phyloP scores from a whole-genome alignment of 1,140 invertebrate genomes.

The Nixonia krombeini region DNA sequence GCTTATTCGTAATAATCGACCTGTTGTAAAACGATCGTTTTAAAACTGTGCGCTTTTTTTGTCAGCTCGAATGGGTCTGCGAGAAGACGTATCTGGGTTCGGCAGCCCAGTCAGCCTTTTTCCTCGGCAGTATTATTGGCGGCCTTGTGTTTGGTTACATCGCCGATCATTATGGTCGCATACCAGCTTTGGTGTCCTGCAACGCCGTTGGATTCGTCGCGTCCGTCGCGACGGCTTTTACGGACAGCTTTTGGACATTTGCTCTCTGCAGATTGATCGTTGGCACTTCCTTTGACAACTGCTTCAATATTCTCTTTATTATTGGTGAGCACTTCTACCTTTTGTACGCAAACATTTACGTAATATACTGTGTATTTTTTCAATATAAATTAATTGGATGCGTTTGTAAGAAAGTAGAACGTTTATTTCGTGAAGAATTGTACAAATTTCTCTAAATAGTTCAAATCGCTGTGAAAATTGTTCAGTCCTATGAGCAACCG shows the following conservation, averaged over 20 bases:
- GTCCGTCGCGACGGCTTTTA: constrained; percentile 83
- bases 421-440: no score
- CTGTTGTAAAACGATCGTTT: no score
- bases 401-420: no score
- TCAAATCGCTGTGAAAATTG: no score
- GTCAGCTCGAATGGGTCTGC: constrained; percentile 86
- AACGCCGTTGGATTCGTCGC: constrained; percentile 85
- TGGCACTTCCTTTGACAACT: constrained; percentile 90
- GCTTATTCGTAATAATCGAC: no score
- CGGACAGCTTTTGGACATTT: constrained; percentile 82
- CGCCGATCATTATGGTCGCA: constrained; percentile 72
- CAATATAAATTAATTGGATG: no score
- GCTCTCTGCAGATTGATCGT: constrained; percentile 84
- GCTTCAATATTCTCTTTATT: constrained; percentile 93
- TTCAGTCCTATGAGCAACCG: no score
- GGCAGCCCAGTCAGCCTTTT: constrained; percentile 81
- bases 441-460: no score
- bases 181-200: constrained; percentile 75
- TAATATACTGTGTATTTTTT: no score
- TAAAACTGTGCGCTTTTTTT: no score
- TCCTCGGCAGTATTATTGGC: constrained; percentile 70
- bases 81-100: constrained; percentile 81
- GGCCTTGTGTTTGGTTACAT: constrained; percentile 72
- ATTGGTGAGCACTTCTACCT: constrained; percentile 81
- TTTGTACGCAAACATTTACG: no score